Percentiles rank a stretch among this genome's conserved stretches.
Evolutionary conservation across 2,113 vertebrate genomes (phyloP).

Genomic region (Caranx ignobilis): DNA sequence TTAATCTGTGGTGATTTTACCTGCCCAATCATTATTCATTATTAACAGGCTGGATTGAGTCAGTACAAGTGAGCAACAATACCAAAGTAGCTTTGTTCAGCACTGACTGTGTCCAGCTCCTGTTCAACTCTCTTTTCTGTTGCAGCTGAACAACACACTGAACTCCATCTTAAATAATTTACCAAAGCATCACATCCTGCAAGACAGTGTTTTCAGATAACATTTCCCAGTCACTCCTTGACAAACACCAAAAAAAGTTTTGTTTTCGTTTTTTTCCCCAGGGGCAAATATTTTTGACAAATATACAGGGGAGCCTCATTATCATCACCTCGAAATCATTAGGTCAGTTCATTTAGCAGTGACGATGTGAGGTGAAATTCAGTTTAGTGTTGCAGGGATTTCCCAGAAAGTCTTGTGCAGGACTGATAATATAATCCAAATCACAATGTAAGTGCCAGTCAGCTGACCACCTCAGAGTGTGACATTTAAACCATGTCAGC

Average conservation of each 20-base stretch:
- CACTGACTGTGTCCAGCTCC: background rate
- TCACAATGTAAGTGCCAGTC: too few species aligned
- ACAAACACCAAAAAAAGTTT: too few species aligned
- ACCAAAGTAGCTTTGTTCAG: conserved; percentile 30
- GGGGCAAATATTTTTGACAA: background rate
- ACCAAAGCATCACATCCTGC: background rate
- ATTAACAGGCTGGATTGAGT: conserved; percentile 66
- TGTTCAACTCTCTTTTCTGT: conserved; percentile 3
- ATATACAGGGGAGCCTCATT: background rate
- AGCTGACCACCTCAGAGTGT: too few species aligned
- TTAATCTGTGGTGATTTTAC: conserved; percentile 58
- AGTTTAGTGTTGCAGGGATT: background rate
- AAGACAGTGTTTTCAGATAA: background rate
- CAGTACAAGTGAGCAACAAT: conserved; percentile 36
- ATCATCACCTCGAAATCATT: background rate
- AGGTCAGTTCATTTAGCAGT: conserved; percentile 6
- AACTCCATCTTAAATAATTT: background rate
- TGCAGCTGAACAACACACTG: background rate
- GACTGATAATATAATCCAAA: too few species aligned
- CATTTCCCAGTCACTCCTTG: background rate
- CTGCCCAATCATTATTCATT: conserved; percentile 63
- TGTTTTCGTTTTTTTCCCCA: background rate
- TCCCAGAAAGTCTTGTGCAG: background rate
- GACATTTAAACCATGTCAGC: too few species aligned
- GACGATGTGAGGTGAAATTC: background rate